Conservation (phyloP, 2,113 vertebrate genomes). For the Sturnus vulgaris region DNA sequence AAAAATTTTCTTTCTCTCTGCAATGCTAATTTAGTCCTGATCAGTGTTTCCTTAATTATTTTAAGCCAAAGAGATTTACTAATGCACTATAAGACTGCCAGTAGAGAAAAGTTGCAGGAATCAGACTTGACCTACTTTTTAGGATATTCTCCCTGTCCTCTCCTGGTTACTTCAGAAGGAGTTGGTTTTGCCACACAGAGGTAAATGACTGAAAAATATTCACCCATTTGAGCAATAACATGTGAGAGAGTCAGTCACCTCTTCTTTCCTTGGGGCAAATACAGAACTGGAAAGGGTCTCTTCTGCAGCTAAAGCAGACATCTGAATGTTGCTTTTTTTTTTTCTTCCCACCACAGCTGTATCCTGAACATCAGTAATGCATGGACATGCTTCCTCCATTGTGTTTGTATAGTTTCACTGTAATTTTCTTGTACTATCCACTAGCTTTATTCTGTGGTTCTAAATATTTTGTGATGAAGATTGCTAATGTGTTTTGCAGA, state of each 20-base stretch:
- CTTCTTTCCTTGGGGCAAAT: neutral
- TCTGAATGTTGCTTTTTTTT: neutral
- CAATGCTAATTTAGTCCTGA: neutral
- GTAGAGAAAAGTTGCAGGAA: neutral
- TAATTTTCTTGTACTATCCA: neutral
- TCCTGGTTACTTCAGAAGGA: neutral
- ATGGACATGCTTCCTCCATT: neutral
- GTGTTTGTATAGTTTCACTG: neutral
- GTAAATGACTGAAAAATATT: neutral
- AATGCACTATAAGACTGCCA: neutral
- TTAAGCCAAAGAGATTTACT: neutral
- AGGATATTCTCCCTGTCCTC: neutral
- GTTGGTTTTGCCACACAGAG: neutral
- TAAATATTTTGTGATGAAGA: neutral
- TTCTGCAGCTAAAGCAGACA: neutral
- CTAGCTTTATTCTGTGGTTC: neutral
- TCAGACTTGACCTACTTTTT: neutral
- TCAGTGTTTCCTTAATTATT: neutral
- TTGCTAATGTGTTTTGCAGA: neutral
- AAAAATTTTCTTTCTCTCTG: neutral
- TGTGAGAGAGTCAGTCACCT: neutral
- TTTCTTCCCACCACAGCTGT: neutral
- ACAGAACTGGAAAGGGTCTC: neutral
- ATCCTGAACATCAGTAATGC: neutral
- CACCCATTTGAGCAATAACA: neutral